Evolutionary conservation across 1,140 invertebrate genomes (phyloP).

Genomic region (Drosophila suzukii): DNA sequence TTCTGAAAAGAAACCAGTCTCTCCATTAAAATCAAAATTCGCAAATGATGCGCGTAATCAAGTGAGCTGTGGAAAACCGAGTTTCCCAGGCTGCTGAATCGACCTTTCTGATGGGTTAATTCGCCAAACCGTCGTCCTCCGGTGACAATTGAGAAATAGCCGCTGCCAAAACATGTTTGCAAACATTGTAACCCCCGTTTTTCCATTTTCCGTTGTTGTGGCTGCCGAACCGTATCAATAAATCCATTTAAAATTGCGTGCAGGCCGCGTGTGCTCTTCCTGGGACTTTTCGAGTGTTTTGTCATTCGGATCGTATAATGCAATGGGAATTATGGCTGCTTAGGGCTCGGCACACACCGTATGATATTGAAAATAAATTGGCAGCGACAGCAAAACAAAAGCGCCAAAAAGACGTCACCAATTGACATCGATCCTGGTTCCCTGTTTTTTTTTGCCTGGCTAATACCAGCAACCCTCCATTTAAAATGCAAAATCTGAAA

Average conservation of each 20-base stretch:
- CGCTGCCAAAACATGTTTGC: conserved; percentile 74
- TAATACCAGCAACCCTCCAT: conserved; percentile 63
- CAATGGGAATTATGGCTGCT: conserved; percentile 80
- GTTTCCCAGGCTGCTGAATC: conserved; percentile 64
- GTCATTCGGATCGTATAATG: conserved; percentile 62
- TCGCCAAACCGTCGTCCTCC: conserved; percentile 35
- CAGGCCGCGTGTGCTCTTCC: conserved; percentile 63
- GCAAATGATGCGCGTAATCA: conserved; percentile 83
- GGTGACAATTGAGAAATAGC: conserved; percentile 82
- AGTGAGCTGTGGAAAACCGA: conserved; percentile 32
- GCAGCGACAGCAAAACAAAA: conserved; percentile 75
- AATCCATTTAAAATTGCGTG: conserved; percentile 82
- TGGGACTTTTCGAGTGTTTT: conserved; percentile 36
- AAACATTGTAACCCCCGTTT: conserved; percentile 67
- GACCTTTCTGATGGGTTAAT: conserved; percentile 48
- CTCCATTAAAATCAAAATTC: conserved; percentile 79
- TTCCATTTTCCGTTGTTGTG: conserved; percentile 46
- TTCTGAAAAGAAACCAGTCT: conserved; percentile 32
- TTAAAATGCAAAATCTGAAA: conserved; percentile 84
- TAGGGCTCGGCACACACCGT: conserved; percentile 44
- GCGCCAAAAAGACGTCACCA: conserved; percentile 65
- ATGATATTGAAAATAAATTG: conserved; percentile 77
- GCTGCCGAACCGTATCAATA: conserved; percentile 75
- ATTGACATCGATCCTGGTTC: conserved; percentile 64
- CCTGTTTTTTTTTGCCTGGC: conserved; percentile 6